Evolutionary conservation across 2,888 invertebrate genomes (phyloP).

Genomic region (Ormyrus rosae): DNA sequence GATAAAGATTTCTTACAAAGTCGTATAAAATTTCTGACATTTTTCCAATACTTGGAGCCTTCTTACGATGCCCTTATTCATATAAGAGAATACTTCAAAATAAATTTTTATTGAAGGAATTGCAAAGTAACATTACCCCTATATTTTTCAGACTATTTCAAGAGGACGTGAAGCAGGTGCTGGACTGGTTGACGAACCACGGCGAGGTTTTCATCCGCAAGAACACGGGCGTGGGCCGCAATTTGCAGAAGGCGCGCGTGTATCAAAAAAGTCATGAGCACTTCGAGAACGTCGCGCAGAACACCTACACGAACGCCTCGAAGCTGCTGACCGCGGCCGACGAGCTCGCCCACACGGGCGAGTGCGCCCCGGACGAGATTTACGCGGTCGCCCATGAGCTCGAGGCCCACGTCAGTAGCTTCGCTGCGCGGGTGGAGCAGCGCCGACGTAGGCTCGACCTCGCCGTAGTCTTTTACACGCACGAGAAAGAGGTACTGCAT

Average conservation of each 20-base stretch:
- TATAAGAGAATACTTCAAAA: too few relatives aligned
- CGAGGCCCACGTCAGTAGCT: constrained; percentile 94
- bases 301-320: constrained; percentile 98
- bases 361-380: constrained; percentile 97
- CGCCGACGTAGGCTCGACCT: constrained; percentile 92
- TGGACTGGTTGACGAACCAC: constrained; percentile 98
- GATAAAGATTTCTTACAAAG: too few relatives aligned
- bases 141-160: constrained; percentile 85
- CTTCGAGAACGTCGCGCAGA: constrained; percentile 99
- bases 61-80: too few relatives aligned
- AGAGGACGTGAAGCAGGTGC: constrained; percentile 97
- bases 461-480: constrained; percentile 96
- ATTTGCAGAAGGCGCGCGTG: constrained; percentile 94
- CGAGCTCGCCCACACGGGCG: constrained; percentile 95
- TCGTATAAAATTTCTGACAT: too few relatives aligned
- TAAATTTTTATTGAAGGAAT: too few relatives aligned
- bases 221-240: constrained; percentile 97
- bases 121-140: too few relatives aligned
- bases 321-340: constrained; percentile 97
- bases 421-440: constrained; percentile 94
- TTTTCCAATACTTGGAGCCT: too few relatives aligned
- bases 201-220: constrained; percentile 98
- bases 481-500: constrained; percentile 89
- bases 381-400: constrained; percentile 95
- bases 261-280: constrained; percentile 99